phyloP scores from a whole-genome alignment of 1,140 invertebrate genomes.

The Brachionus angularis region DNA sequence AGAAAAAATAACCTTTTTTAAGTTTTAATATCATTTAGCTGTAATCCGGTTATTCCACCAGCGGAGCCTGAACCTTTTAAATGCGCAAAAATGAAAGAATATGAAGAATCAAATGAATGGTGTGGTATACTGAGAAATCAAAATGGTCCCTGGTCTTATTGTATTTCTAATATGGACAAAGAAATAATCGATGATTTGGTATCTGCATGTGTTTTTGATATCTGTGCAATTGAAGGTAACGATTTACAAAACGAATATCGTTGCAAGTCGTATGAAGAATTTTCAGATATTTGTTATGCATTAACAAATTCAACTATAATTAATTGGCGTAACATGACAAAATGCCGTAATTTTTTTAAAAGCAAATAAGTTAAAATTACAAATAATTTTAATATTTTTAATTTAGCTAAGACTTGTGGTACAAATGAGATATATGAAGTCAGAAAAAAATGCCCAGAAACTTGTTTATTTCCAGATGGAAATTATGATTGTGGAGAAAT shows the following conservation, averaged over 20 bases:
- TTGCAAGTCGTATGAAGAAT: slow-evolving; percentile 32
- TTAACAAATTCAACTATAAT: neutral
- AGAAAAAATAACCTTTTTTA: too few relatives aligned
- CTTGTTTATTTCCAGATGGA: neutral
- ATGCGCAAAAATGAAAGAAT: neutral
- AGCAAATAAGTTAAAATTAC: neutral
- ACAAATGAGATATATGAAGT: slow-evolving; percentile 12
- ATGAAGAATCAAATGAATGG: neutral
- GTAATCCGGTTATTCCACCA: neutral
- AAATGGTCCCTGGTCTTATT: slow-evolving; percentile 15
- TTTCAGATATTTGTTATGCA: neutral
- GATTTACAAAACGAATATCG: neutral
- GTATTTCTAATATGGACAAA: neutral
- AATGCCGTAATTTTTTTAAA: slow-evolving; percentile 21
- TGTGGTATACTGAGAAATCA: neutral
- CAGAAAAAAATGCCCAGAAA: neutral
- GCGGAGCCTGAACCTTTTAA: neutral
- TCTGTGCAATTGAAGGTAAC: slow-evolving; percentile 16
- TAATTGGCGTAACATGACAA: slow-evolving; percentile 1
- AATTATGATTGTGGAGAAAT: neutral
- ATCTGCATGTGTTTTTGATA: slow-evolving; percentile 11
- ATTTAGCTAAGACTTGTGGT: slow-evolving; percentile 4
- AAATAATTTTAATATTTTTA: neutral
- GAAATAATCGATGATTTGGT: neutral
- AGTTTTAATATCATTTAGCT: too few relatives aligned